Percentiles rank a stretch among this genome's conserved stretches.
Conservation (phyloP, 2,888 invertebrate species). For the Myathropa florea region DNA sequence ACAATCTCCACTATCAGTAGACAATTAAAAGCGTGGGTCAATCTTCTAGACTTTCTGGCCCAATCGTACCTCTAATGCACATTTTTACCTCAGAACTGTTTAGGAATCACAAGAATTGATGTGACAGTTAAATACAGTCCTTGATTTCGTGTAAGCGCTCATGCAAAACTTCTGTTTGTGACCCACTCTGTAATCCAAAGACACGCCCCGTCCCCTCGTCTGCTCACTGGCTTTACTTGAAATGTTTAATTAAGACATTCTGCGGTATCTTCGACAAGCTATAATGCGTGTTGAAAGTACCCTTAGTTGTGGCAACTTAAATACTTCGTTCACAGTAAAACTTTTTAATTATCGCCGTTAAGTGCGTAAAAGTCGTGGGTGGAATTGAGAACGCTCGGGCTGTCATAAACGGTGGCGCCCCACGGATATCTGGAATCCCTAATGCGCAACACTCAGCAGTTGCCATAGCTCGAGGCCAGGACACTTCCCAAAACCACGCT, state of each 20-base stretch:
- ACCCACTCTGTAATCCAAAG: background rate
- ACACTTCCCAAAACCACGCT: constrained; percentile 34
- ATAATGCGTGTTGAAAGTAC: background rate
- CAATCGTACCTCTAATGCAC: too few species aligned
- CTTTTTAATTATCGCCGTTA: constrained; percentile 64
- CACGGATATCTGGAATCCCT: constrained; percentile 24
- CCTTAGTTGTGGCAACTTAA: background rate
- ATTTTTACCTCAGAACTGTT: too few species aligned
- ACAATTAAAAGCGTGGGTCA: too few species aligned
- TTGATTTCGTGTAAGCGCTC: background rate
- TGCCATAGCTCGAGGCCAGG: constrained; percentile 3
- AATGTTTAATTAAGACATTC: background rate
- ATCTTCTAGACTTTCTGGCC: too few species aligned
- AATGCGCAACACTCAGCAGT: constrained; percentile 16
- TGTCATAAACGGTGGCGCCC: constrained; percentile 34
- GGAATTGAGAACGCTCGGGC: constrained; percentile 42
- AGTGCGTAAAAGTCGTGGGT: constrained; percentile 39
- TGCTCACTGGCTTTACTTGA: background rate
- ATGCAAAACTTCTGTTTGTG: background rate
- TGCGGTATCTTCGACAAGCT: background rate
- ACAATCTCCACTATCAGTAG: too few species aligned
- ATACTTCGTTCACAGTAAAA: constrained; percentile 27
- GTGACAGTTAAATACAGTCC: too few species aligned
- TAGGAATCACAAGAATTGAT: too few species aligned
- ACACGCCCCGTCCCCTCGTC: background rate